Base-by-base conservation (phyloP, 1,140 invertebrate species). In the Prorops nasuta region DNA sequence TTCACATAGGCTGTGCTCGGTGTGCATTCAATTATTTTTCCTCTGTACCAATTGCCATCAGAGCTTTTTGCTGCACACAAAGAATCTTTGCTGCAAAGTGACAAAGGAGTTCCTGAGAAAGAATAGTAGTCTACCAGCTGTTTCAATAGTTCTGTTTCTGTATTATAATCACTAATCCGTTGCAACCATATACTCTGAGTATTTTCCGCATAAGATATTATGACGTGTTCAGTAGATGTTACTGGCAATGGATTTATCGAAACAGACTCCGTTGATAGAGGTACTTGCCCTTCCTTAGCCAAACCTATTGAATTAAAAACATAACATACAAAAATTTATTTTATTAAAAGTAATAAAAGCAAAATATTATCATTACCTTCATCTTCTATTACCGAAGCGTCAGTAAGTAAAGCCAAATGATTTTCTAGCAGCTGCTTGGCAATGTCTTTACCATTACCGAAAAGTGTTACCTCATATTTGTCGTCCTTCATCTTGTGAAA, bases 121-220 rank as follows among this genome's bases (percentile, higher is more conserved):
- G 72, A 70, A 63, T 89, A 90, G 61, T 79, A 79, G 24, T 79
- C 68, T 49, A 69, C 83, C 24, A 89, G 63, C 2, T 74, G 58
- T 22, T 82, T 67, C 1, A 84, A 52, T 3, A 88, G 54, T 14
- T 56, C 46, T 2, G 69, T 59, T 1, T 85, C 65, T 6, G 54
- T 63, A 4, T 79, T 61, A 0, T 64, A 51, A 49, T 82, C 79
- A 1, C 58, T 39, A 0, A 60, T 45, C 36, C 78, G 76, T 53
- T 88, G 86, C 1, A 89, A 66, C 66, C 83, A 89, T 1, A 89
- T 59, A 34, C 79, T 80, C 36, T 78, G 79, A 1, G 79, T 66
- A 48, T 76, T 69, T 21, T 79, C 78, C 0, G 77, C 56, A 41
- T 80, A 76, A 0, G 78, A 69, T 0, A 85, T 66, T 43, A 60